Base-by-base conservation (phyloP, 2,888 invertebrate genomes). In the Slavum lentiscoides region DNA sequence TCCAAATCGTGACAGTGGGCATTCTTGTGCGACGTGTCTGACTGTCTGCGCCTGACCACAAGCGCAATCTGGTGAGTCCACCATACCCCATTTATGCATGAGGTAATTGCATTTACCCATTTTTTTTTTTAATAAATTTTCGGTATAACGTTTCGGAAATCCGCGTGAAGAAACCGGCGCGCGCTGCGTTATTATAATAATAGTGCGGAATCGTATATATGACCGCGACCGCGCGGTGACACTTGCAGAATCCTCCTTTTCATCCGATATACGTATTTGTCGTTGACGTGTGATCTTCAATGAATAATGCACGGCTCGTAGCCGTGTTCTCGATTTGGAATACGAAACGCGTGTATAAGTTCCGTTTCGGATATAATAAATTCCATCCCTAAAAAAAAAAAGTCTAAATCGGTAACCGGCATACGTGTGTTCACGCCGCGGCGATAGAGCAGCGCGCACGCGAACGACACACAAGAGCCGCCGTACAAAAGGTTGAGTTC, bases 331-430 rank as follows among this genome's bases (percentile, higher is more conserved):
- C 74, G 74, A 66, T 75, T 75, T 75, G 74, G 74, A 75, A 75
- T 75, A 75, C 74, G 66, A 75, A 75, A 30, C 30, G 30, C 74
- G 43, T 58, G 66, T 66, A n/a, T n/a, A 58, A 75, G 74, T 75
- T 66, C 74, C 74, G 66, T 75, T 75, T 75, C 74, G 74, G 74
- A 58, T 75, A 58, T 75, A 75, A 75, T 75, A 66, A 37, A 75
- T 75, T 75, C 74, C 74, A 75, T 55, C 74, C 74, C 74, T 75
- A 30, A 30, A 30, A 30, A 30, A 30, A 75, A 75, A 75, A 75
- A 9, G 1, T 75, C 66, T 66, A 75, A 75, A 75, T 75, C 74
- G 23, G 74, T 67, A 58, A 37, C 15, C n/a, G 55, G 53, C 43
- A 53, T 64, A 55, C 37, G n/a, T 53, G 74, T 21, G n/a, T 9